These are phyloP conservation scores for Hippocampus mohnikei DNA, from an alignment of 2,113 vertebrate species.

Conservation along the genomic window DNA sequence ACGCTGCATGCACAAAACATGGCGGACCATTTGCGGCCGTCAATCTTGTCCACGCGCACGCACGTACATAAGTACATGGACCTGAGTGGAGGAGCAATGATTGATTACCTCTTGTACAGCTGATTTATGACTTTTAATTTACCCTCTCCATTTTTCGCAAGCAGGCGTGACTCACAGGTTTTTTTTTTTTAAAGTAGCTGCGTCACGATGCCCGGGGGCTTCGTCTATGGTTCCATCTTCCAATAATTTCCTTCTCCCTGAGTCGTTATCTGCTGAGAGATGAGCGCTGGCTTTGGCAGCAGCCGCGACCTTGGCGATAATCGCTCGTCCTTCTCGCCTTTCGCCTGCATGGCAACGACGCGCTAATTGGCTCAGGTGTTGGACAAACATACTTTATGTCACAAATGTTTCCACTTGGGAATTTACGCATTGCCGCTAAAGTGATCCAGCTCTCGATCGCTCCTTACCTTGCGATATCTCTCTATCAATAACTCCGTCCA, in stretches of 20 bases:
- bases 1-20: conserved; percentile 49
- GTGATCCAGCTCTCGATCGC: no score
- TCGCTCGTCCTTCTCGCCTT: not conserved
- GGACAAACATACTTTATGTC: no score
- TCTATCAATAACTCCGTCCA: not conserved
- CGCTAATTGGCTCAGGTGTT: no score
- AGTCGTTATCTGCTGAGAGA: conserved; percentile 3
- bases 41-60: conserved; percentile 28
- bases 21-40: conserved; percentile 41
- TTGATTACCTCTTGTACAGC: conserved; percentile 27
- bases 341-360: not conserved
- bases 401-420: no score
- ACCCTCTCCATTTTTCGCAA: conserved; percentile 14
- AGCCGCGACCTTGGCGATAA: conserved; percentile 18
- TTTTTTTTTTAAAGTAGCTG: not conserved
- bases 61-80: conserved; percentile 1
- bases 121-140: conserved; percentile 60
- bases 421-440: no score
- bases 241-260: conserved; percentile 2
- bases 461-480: no score
- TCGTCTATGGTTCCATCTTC: conserved; percentile 9
- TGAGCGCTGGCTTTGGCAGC: conserved; percentile 10
- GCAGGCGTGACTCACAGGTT: not conserved
- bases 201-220: conserved; percentile 27
- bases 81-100: conserved; percentile 25